Base-by-base conservation (phyloP, 2,888 invertebrate genomes). In the Clistopyga incitator region DNA sequence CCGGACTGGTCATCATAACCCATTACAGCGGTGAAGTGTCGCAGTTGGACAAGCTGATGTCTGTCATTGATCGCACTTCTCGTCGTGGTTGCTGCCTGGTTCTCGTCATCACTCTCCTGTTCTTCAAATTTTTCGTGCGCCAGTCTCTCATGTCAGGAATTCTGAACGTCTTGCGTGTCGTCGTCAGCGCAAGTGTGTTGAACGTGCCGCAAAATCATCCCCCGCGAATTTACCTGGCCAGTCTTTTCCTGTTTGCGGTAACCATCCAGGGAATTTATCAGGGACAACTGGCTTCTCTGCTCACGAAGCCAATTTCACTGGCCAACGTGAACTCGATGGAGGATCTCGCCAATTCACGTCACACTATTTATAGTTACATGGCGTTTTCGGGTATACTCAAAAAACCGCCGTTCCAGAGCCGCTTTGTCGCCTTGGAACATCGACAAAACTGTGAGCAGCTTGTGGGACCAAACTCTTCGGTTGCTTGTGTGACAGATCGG, bases 11-110 rank as follows among this genome's bases (percentile, higher is more conserved):
- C 6, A 6, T 54, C 0, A 0, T 54, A 20, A 56, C 71, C 3
- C 71, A 54, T 2, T 56, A 56, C 23, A 42, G 38, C 3, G 54
- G 23, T 29, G 0, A 20, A 11, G 29, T n/a, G 18, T 71, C 71
- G 8, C 71, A 71, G n/a, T 20, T 71, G 15, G 45, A 45, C 56
- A 71, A 71, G 15, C 56, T 71, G 4, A 10, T 1, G 13, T 56
- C 71, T 13, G 11, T 71, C 15, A 38, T 71, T 4, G 71, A 71
- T 38, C 3, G 6, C 10, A 1, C 6, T 23, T 56, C 54, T 6
- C 38, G 38, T 20, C 38, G 20, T 11, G 71, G 38, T 6, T 3
- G 18, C 1, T 23, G 38, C 8, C 20, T 71, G n/a, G 23, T 52
- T 71, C 13, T 18, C 15, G 23, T 71, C 13, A 52, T 18, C 8